Evolutionary conservation across 2,888 invertebrate species (phyloP).

Genomic region (Mallateleia sp.): DNA sequence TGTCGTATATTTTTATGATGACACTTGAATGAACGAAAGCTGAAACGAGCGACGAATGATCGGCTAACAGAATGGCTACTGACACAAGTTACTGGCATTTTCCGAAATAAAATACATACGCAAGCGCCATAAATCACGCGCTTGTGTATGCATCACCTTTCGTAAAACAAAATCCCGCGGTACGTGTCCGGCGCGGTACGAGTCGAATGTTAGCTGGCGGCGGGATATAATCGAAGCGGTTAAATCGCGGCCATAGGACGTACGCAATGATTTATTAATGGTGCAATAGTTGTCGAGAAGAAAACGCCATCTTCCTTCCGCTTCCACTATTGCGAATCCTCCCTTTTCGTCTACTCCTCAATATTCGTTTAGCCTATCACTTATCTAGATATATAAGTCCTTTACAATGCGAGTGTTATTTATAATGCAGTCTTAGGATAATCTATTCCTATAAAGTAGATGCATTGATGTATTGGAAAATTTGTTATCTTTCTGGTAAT

Average conservation of each 20-base stretch:
- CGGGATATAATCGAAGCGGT: constrained; percentile 79
- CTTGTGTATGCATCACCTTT: constrained; percentile 73
- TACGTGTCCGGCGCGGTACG: constrained; percentile 68
- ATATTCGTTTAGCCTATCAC: constrained; percentile 62
- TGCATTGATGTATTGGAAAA: constrained; percentile 5
- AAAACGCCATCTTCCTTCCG: constrained; percentile 61
- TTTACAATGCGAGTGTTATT: constrained; percentile 54
- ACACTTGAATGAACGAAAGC: constrained; percentile 65
- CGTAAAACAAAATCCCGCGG: constrained; percentile 76
- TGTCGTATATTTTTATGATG: constrained; percentile 57
- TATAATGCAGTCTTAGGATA: constrained; percentile 29
- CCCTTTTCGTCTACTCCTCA: constrained; percentile 59
- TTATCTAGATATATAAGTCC: constrained; percentile 50
- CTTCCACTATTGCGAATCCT: constrained; percentile 46
- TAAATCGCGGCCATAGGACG: constrained; percentile 79
- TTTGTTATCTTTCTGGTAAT: constrained; percentile 9
- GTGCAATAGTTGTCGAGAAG: constrained; percentile 56
- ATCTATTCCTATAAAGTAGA: constrained; percentile 29
- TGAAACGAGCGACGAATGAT: constrained; percentile 55
- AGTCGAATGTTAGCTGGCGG: constrained; percentile 67
- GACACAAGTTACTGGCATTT: constrained; percentile 67
- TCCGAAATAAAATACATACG: constrained; percentile 69
- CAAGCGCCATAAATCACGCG: constrained; percentile 67
- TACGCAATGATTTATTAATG: constrained; percentile 81
- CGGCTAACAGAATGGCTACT: constrained; percentile 68